Percentiles rank a stretch among this genome's conserved stretches.
phyloP scores from a whole-genome alignment of 2,888 invertebrate species.

The Chalcis sispes region DNA sequence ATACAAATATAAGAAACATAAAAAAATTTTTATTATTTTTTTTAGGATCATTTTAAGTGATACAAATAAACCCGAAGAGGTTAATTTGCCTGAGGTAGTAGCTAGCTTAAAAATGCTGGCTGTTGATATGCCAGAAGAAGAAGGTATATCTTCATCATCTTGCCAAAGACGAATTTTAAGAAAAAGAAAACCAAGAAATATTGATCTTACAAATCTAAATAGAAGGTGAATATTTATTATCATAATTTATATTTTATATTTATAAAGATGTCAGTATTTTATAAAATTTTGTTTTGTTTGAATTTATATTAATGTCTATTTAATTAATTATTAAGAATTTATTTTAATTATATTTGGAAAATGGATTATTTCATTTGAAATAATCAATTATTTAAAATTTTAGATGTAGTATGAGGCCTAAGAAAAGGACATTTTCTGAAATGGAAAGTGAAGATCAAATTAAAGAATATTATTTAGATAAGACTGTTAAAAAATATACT shows the following conservation, averaged over 20 bases:
- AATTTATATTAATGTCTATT: not conserved
- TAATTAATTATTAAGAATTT: not conserved
- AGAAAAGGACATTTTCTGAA: slow-evolving; percentile 66
- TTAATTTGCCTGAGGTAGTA: slow-evolving; percentile 69
- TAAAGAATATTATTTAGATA: slow-evolving; percentile 79
- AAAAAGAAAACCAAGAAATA: slow-evolving; percentile 59
- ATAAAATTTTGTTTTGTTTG: too few relatives aligned
- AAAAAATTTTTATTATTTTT: not conserved
- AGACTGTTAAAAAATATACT: slow-evolving; percentile 77
- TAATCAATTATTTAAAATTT: slow-evolving; percentile 17
- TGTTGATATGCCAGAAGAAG: slow-evolving; percentile 61
- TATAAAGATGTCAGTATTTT: too few relatives aligned
- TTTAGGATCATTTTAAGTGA: slow-evolving; percentile 18
- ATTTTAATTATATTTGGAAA: slow-evolving; percentile 6
- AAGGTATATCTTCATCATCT: slow-evolving; percentile 18
- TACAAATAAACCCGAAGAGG: slow-evolving; percentile 55
- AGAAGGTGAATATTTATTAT: slow-evolving; percentile 65
- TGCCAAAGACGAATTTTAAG: slow-evolving; percentile 60
- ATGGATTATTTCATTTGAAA: not conserved
- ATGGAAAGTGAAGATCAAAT: slow-evolving; percentile 71
- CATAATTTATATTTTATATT: not conserved
- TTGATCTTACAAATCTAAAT: slow-evolving; percentile 61
- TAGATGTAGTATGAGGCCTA: slow-evolving; percentile 70
- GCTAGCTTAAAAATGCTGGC: slow-evolving; percentile 70
- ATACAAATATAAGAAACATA: not conserved